phyloP scores from a whole-genome alignment of 2,797 vertebrate species.

The Enteromius fasciolatus region DNA sequence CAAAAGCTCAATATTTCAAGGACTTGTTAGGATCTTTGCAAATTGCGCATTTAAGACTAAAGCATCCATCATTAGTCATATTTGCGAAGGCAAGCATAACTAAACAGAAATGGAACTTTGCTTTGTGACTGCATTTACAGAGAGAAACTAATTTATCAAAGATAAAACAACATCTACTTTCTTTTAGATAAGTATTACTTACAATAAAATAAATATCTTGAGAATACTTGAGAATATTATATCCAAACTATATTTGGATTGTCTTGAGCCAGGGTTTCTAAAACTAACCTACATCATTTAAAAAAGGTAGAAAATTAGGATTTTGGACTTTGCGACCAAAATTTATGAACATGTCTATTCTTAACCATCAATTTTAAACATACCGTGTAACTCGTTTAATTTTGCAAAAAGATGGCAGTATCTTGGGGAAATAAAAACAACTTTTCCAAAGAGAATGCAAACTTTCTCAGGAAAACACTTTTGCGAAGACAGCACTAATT shows the following conservation, averaged over 20 bases:
- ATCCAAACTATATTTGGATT: not conserved
- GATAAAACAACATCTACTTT: not conserved
- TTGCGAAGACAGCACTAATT: not conserved
- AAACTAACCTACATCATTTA: not conserved
- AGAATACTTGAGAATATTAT: not conserved
- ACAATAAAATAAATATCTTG: not conserved
- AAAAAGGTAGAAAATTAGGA: not conserved
- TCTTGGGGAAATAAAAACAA: not conserved
- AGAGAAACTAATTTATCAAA: not conserved
- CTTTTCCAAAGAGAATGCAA: not conserved
- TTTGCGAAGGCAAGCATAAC: not conserved
- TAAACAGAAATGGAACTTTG: slow-evolving; percentile 1
- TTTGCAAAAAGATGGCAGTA: not conserved
- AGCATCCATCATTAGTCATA: not conserved
- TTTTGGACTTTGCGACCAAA: not conserved
- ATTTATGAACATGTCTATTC: not conserved
- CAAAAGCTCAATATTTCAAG: slow-evolving; percentile 6
- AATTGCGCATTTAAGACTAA: not conserved
- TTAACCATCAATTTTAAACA: not conserved
- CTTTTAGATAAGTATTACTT: not conserved
- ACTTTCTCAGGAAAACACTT: not conserved
- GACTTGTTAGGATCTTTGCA: not conserved
- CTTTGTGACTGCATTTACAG: not conserved
- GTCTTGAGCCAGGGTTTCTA: not conserved
- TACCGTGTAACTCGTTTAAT: not conserved